Evolutionary conservation across 2,888 invertebrate genomes (phyloP), one percentile per base, ranked within the genome.

Genomic region (Empis stercorea): DNA sequence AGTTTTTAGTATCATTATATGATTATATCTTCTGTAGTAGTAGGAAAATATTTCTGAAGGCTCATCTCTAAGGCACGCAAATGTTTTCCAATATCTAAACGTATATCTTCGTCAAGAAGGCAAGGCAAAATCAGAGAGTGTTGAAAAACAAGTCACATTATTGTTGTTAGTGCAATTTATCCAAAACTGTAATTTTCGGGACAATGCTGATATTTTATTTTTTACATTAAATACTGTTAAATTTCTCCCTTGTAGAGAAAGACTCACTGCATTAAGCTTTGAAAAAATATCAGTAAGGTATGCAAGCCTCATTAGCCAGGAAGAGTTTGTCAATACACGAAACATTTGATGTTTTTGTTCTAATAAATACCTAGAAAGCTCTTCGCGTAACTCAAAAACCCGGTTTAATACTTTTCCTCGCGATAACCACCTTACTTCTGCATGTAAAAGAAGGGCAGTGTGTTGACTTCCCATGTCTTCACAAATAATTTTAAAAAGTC

Each of bases 381-480:
- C 32, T 10, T 3, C 3, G 3, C 32, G 32, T 10, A 32, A 9
- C 9, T 32, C 32, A 13, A 32, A 32, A 13, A 32, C 11, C 7
- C 32, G 32, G 3, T 3, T 3, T 13, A 32, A 13, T 5, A 32
- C 32, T 32, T 32, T 32, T 3, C 5, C 32, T 32, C 50, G 40
- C 49, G 30, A 42, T 14, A 48, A 37, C 16, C 15, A 27, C 7
- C 37, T 34, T 43, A 43, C 41, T 43, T 32, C 16, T 39, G 32
- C 30, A 38, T 46, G 37, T 30, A 47, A 32, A 13, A 43, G 27
- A 34, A 44, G 38, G 14, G 27, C 27, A 13, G 30, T 38, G 14
- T 45, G 38, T 16, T 20, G 37, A 38, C 38, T 30, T 32, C 23
- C 37, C 15, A 44, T 44, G 7, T 37, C 37, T 37, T 44, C 37